Base-by-base conservation (phyloP, 1,140 invertebrate species). In the Drosophila murphyi region DNA sequence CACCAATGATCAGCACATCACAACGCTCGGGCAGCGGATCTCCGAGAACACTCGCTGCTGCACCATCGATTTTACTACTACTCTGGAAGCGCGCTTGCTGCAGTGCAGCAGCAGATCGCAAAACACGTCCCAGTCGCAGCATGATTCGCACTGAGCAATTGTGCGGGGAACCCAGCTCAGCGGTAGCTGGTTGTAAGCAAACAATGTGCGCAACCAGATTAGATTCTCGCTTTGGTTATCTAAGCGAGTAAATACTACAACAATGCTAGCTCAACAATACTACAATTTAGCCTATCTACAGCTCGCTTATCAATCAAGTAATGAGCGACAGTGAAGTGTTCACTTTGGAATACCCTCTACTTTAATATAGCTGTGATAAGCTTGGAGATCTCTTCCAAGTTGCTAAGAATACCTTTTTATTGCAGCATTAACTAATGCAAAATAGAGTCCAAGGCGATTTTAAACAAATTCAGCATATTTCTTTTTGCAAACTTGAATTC, bases 1-100 rank as follows among this genome's bases (percentile, higher is more conserved):
- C 98, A 4, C 99, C 98, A 88, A 99, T 96, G 62, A 99, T 96
- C 5, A 98, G 91, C 80, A 99, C 92, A 94, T 99, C 98, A 68
- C 95, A 94, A 90, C 96, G 94, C 10, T 74, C 35, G 2, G 83
- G 76, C 45, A 88, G 20, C 3, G 37, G 50, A 72, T 87, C 82
- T 0, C 82, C 83, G 1, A 6, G 2, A 3, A 12, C 52, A n/a
- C 4, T 2, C 3, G 57, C 0, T 0, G 57, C n/a, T 5, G 39
- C 39, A 43, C 1, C 39, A 43, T 2, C 2, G 4, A 4, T 43
- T 43, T 52, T 5, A 47, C 32, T 34, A 4, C 57, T 50, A n/a
- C 71, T 48, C 3, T 55, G 52, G 1, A n/a, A 52, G 41, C 81
- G 62, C 20, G 56, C 41, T 5, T 48, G 60, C 39, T 57, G 62